Percentiles rank a stretch among this genome's conserved stretches.
phyloP scores from a whole-genome alignment of 1,140 invertebrate genomes.

The Cydia pomonella region DNA sequence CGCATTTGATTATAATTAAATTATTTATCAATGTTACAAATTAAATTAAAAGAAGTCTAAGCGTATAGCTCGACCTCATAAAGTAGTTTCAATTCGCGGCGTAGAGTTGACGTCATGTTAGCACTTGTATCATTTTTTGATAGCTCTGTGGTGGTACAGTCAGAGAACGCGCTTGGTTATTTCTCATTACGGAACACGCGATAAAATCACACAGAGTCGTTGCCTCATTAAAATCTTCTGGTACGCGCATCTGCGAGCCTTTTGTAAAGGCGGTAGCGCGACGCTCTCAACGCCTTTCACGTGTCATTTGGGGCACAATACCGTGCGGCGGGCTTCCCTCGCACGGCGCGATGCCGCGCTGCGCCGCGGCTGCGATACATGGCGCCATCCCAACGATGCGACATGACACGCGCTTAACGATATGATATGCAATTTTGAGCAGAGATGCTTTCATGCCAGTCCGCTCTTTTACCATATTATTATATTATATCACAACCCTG shows the following conservation, averaged over 20 bases:
- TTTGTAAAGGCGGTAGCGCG: constrained; percentile 72
- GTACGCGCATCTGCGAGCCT: constrained; percentile 78
- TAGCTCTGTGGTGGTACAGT: constrained; percentile 60
- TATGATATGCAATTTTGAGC: constrained; percentile 6
- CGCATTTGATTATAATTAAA: neutral
- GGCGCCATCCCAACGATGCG: neutral
- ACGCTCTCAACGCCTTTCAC: constrained; percentile 75
- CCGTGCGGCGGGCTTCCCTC: constrained; percentile 43
- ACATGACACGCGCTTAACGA: neutral
- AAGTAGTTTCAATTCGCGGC: constrained; percentile 11
- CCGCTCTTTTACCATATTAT: neutral
- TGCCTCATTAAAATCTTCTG: constrained; percentile 81
- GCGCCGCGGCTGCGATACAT: constrained; percentile 39
- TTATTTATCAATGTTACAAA: neutral
- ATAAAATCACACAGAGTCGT: constrained; percentile 79
- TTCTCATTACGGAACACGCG: constrained; percentile 77
- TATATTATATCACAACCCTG: neutral
- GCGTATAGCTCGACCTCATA: neutral
- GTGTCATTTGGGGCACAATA: constrained; percentile 78
- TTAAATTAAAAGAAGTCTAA: neutral
- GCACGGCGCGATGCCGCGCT: constrained; percentile 33
- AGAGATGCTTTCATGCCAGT: neutral
- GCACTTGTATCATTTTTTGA: constrained; percentile 64
- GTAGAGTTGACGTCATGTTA: constrained; percentile 41
- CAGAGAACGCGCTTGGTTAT: constrained; percentile 78